These are phyloP conservation scores for Galagoides demidoff DNA, from an alignment of 2,797 vertebrate species.

Conservation along the genomic window DNA sequence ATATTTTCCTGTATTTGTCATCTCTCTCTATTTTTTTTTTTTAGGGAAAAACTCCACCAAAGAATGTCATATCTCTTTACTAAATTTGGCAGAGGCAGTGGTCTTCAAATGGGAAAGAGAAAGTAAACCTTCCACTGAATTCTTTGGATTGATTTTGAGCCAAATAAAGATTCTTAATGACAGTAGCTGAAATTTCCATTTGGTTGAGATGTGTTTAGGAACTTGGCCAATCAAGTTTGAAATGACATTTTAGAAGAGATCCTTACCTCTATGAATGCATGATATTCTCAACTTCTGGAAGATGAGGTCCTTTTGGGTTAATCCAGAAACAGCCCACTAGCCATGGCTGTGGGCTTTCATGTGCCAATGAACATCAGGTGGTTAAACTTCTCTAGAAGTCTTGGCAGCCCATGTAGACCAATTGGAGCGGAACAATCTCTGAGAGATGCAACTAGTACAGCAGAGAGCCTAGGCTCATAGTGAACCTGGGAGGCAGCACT, in stretches of 20 bases:
- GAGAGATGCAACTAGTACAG: not conserved
- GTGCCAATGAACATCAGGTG: not conserved
- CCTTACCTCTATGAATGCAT: not conserved
- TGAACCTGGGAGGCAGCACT: not conserved
- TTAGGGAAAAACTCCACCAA: no score
- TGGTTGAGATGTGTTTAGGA: not conserved
- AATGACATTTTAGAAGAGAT: not conserved
- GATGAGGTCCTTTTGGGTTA: not conserved
- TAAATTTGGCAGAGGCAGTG: not conserved
- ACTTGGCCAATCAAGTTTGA: not conserved
- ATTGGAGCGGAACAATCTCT: not conserved
- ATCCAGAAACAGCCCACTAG: not conserved
- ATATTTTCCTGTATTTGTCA: not conserved
- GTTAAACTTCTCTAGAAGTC: not conserved
- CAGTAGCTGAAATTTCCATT: not conserved
- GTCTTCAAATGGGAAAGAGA: not conserved
- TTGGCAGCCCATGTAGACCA: not conserved
- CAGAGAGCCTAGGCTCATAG: not conserved
- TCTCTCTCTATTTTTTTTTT: not conserved
- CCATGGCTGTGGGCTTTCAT: not conserved
- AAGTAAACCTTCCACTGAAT: not conserved
- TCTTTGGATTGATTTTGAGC: not conserved
- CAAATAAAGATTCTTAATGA: not conserved
- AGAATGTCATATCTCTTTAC: not conserved
- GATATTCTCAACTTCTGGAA: not conserved